Percentiles rank a stretch among this genome's conserved stretches.
These are phyloP conservation scores for Bothrops jararaca DNA, from an alignment of 2,113 vertebrate species.

Conservation along the genomic window DNA sequence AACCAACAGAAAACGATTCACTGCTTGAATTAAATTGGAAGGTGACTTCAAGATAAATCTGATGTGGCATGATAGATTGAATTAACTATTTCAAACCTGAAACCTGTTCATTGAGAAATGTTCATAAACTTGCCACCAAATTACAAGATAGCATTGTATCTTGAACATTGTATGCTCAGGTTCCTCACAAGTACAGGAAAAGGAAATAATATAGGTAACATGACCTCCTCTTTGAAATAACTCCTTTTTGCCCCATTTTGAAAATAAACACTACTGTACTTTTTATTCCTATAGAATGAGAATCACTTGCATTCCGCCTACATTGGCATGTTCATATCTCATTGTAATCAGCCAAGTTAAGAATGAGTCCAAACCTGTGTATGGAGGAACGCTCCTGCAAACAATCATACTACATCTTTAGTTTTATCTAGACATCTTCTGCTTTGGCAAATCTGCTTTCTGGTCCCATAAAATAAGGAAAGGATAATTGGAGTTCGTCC, in stretches of 20 bases:
- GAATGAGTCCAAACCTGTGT: not conserved
- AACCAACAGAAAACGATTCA: conserved; percentile 8
- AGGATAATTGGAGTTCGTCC: not conserved
- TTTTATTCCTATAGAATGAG: not conserved
- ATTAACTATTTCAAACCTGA: not conserved
- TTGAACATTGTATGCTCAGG: conserved; percentile 4
- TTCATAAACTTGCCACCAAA: not conserved
- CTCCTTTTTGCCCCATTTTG: not conserved
- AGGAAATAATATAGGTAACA: not conserved
- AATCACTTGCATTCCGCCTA: not conserved
- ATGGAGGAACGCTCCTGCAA: not conserved
- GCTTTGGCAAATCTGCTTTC: not conserved
- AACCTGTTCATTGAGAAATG: not conserved
- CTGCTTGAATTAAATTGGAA: conserved; percentile 28
- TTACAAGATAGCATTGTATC: not conserved
- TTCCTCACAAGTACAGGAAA: not conserved
- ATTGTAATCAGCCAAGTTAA: not conserved
- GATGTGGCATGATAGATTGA: not conserved
- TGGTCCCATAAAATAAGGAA: not conserved
- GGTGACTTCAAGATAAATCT: not conserved
- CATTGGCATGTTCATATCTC: not conserved
- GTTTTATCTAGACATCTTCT: not conserved
- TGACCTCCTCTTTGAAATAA: not conserved
- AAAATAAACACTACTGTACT: rapidly evolving
- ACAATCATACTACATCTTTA: not conserved